A percentile compares a stretch with the other conserved stretches of the same genome.
phyloP scores from a whole-genome alignment of 2,113 vertebrate species.

The Stegastes partitus region DNA sequence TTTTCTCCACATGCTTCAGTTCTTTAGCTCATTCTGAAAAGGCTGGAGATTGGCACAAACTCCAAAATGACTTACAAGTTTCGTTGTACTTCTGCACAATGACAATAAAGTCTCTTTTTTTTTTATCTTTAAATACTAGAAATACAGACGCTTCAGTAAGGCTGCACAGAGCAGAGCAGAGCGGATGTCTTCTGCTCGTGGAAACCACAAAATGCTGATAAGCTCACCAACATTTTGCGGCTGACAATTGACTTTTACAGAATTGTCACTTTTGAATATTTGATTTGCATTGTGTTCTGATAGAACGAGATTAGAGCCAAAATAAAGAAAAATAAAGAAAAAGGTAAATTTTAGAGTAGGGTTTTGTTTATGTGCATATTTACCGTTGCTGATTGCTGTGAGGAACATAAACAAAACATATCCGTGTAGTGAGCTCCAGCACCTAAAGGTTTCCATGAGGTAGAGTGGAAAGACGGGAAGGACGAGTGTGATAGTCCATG shows the following conservation, averaged over 20 bases:
- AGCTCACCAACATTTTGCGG: constrained; percentile 54
- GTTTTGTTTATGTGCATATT: too few species aligned
- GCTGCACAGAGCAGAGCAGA: not conserved
- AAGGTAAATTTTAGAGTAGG: not conserved
- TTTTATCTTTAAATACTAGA: not conserved
- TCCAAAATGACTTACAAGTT: too few species aligned
- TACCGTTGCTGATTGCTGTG: constrained; percentile 52
- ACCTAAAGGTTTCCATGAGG: constrained; percentile 55
- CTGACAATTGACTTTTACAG: constrained; percentile 11
- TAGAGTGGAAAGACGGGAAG: constrained; percentile 34
- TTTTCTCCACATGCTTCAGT: too few species aligned
- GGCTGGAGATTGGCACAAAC: not conserved
- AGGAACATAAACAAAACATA: constrained; percentile 57
- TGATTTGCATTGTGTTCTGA: not conserved
- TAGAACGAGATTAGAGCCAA: not conserved
- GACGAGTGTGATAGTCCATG: constrained; percentile 7
- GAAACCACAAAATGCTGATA: constrained; percentile 71
- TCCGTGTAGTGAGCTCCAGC: constrained; percentile 36
- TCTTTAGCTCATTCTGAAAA: not conserved
- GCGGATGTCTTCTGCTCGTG: not conserved
- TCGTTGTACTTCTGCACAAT: too few species aligned
- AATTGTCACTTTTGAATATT: constrained; percentile 16
- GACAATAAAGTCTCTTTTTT: not conserved
- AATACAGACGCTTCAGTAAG: accelerated
- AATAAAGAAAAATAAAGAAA: not conserved